These are phyloP conservation scores for Cynopterus brachyotis DNA, from an alignment of 2,113 vertebrate species.

Conservation along the genomic window DNA sequence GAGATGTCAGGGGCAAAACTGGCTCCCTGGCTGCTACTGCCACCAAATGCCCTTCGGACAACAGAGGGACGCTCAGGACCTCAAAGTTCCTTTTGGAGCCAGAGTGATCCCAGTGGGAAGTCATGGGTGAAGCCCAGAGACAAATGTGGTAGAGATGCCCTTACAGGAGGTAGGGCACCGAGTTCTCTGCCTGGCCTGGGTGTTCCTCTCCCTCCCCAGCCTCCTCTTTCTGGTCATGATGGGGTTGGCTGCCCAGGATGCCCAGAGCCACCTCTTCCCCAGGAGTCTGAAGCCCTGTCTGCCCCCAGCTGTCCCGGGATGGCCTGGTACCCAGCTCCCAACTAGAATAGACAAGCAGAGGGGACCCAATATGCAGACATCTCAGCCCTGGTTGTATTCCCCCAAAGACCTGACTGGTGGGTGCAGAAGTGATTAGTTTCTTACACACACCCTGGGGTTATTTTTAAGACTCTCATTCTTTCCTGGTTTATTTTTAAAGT, in stretches of 20 bases:
- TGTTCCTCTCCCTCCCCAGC: not conserved
- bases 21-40: not conserved
- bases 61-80: not conserved
- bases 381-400: not conserved
- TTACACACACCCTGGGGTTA: constrained; percentile 59
- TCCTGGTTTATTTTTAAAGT: constrained; percentile 76
- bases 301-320: not conserved
- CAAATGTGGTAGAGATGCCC: not conserved
- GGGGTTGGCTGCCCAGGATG: not conserved
- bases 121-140: not conserved
- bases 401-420: constrained; percentile 14
- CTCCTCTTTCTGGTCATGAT: not conserved
- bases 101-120: not conserved
- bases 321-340: not conserved
- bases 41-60: not conserved
- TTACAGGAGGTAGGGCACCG: not conserved
- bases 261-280: not conserved
- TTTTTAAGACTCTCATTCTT: constrained; percentile 71
- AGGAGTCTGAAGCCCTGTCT: not conserved
- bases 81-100: not conserved
- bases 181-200: not conserved
- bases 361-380: not conserved
- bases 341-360: not conserved
- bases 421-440: constrained; percentile 63
- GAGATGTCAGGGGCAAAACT: not conserved